Evolutionary conservation across 2,888 invertebrate genomes (phyloP).

Genomic region (Zele albiditarsus): DNA sequence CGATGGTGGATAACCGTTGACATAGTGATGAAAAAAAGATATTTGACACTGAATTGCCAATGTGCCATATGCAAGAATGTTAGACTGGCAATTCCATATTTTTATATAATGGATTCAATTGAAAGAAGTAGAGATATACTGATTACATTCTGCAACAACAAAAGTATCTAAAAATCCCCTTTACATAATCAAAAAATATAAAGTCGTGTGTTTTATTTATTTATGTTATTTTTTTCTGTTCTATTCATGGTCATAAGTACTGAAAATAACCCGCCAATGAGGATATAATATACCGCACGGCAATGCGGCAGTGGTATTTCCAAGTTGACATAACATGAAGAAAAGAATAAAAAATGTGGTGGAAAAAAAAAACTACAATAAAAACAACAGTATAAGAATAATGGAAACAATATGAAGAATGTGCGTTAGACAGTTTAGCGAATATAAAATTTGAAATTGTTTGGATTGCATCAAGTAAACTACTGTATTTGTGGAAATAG

Average conservation of each 20-base stretch:
- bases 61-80: not conserved
- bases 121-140: not conserved
- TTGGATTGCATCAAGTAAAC: slow-evolving; percentile 21
- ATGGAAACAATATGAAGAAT: not conserved
- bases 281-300: not conserved
- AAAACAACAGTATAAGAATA: not conserved
- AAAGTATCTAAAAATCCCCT: not conserved
- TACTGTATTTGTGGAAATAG: slow-evolving; percentile 28
- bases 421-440: not conserved
- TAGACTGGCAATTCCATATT: not conserved
- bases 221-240: not conserved
- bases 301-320: not conserved
- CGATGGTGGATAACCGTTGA: not conserved
- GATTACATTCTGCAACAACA: not conserved
- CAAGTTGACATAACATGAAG: not conserved
- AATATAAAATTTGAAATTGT: slow-evolving; percentile 20
- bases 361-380: not conserved
- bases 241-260: slow-evolving; percentile 19
- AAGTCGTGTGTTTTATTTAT: not conserved
- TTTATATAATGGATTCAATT: not conserved
- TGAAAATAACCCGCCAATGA: slow-evolving; percentile 10
- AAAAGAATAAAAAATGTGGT: not conserved
- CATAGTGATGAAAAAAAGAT: not conserved
- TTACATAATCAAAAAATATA: not conserved
- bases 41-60: not conserved